A percentile compares a stretch with the other conserved stretches of the same genome.
These are phyloP conservation scores for Aphelenchoides besseyi DNA, from an alignment of 1,140 invertebrate species.

Conservation along the genomic window DNA sequence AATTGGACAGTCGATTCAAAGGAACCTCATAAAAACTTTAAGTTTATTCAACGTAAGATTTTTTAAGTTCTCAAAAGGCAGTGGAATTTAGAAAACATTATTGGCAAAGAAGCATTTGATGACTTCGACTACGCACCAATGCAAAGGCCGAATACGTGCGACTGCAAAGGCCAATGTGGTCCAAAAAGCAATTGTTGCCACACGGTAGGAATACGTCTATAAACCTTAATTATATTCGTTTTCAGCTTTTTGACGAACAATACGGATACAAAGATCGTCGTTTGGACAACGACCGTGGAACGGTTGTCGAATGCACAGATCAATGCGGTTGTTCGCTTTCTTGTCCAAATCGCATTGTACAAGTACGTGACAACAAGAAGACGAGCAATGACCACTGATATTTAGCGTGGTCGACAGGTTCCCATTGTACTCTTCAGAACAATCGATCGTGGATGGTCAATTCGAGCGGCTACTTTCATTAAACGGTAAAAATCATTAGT, in stretches of 20 bases:
- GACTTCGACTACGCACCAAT: background rate
- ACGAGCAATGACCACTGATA: too few relatives aligned
- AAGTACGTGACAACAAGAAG: too few relatives aligned
- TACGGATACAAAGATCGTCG: constrained; percentile 23
- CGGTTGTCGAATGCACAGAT: constrained; percentile 39
- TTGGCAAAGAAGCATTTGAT: background rate
- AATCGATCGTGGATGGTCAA: background rate
- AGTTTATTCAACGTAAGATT: constrained; percentile 17
- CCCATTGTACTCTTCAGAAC: constrained; percentile 41
- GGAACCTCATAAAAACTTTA: constrained; percentile 33
- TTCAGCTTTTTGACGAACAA: constrained; percentile 32
- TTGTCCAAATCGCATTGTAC: constrained; percentile 31
- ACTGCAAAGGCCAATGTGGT: background rate
- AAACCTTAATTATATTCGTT: too few relatives aligned
- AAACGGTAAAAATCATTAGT: background rate
- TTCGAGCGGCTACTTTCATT: background rate
- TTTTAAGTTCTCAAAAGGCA: background rate
- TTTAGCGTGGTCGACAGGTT: constrained; percentile 37
- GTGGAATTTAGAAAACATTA: constrained; percentile 13
- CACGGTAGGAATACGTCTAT: background rate
- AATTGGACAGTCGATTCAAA: constrained; percentile 39
- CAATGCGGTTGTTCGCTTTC: constrained; percentile 27
- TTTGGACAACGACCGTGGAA: background rate
- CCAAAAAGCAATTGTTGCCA: background rate
- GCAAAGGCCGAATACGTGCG: background rate